These are phyloP conservation scores for Palythoa grandis DNA, from an alignment of 92 coral and sea anemone genomes.

Conservation along the genomic window DNA sequence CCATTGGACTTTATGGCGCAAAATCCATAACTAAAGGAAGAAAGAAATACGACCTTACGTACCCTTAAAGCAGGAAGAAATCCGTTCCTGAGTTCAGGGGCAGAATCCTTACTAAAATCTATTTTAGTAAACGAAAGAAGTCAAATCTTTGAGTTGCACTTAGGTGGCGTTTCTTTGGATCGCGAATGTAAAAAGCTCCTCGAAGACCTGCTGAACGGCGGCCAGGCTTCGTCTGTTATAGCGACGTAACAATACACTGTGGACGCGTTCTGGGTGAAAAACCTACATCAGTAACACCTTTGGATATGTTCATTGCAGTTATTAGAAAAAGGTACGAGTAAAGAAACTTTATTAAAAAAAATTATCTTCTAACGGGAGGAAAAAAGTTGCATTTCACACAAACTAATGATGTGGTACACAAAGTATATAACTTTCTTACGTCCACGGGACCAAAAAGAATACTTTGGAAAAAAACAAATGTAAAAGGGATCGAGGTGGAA, in stretches of 20 bases:
- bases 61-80: slow-evolving; percentile 60
- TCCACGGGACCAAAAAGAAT: too few relatives aligned
- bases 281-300: slow-evolving; percentile 25
- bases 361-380: too few relatives aligned
- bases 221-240: slow-evolving; percentile 66
- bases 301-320: slow-evolving; percentile 59
- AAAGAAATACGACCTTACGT: slow-evolving; percentile 57
- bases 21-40: slow-evolving; percentile 59
- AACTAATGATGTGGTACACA: too few relatives aligned
- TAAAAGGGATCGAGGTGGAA: too few relatives aligned
- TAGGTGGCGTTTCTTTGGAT: slow-evolving; percentile 59
- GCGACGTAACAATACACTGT: slow-evolving; percentile 64
- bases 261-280: slow-evolving; percentile 2
- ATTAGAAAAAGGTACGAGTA: slow-evolving; percentile 27
- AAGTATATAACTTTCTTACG: too few relatives aligned
- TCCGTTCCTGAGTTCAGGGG: slow-evolving; percentile 65
- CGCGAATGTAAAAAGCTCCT: slow-evolving; percentile 59
- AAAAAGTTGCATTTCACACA: too few relatives aligned
- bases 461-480: too few relatives aligned
- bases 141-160: slow-evolving; percentile 48
- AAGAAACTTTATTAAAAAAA: too few relatives aligned
- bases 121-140: slow-evolving; percentile 58
- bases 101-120: slow-evolving; percentile 50
- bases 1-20: slow-evolving; percentile 64
- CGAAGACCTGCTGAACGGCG: slow-evolving; percentile 41